These are phyloP conservation scores for Caenorhabditis virilis DNA, from an alignment of 2,888 invertebrate species.

Conservation along the genomic window DNA sequence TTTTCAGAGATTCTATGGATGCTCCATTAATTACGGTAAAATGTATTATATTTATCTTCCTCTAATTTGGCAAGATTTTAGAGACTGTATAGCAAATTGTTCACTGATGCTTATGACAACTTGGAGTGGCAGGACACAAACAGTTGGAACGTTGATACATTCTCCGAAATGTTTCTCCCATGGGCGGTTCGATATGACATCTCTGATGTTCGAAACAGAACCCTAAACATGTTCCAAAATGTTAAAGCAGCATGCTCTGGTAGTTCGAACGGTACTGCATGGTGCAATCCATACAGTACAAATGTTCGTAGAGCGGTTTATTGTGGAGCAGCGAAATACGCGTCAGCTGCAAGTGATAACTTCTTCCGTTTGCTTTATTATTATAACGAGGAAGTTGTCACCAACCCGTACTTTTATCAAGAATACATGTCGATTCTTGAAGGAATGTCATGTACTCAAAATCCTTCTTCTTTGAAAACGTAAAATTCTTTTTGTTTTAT, in stretches of 20 bases:
- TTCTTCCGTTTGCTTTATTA: constrained; percentile 34
- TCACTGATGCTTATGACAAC: constrained; percentile 15
- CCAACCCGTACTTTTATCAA: constrained; percentile 45
- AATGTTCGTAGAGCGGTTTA: constrained; percentile 44
- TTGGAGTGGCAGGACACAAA: constrained; percentile 18
- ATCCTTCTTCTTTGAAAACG: constrained; percentile 14
- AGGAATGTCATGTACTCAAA: constrained; percentile 36
- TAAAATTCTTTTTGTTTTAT: no score
- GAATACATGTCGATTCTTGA: constrained; percentile 43
- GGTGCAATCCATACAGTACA: constrained; percentile 42
- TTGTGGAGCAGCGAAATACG: constrained; percentile 42
- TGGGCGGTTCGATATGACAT: constrained; percentile 39
- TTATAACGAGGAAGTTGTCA: constrained; percentile 37
- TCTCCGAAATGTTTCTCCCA: constrained; percentile 34
- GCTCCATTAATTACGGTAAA: constrained; percentile 15
- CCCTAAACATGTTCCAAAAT: constrained; percentile 24
- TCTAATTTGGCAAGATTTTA: neutral
- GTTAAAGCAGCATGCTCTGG: constrained; percentile 28
- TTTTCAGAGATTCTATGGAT: constrained; percentile 20
- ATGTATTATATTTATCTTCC: neutral
- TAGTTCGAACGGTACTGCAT: constrained; percentile 37
- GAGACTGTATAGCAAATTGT: constrained; percentile 28
- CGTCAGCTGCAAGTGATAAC: constrained; percentile 19
- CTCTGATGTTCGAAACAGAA: constrained; percentile 26
- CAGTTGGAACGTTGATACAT: constrained; percentile 23